Base-by-base conservation (phyloP, 2,113 vertebrate genomes). In the Gallinago media region DNA sequence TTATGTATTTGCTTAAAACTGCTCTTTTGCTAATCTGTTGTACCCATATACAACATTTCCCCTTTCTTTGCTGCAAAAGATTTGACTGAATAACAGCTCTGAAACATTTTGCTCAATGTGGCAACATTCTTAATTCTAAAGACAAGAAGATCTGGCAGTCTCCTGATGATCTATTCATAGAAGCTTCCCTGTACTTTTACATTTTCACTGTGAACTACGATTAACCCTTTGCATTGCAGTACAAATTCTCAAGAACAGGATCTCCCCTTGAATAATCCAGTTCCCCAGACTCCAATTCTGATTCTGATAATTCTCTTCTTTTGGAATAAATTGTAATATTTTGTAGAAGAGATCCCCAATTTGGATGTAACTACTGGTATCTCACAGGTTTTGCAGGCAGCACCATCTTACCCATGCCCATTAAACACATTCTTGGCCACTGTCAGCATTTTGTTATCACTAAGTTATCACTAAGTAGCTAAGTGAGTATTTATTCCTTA, bases 101-200 rank as follows among this genome's bases (percentile, higher is more conserved):
- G 34, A 38, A 31, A 62, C 47, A 38, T 58, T 85, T 80, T 71
- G 26, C 75, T 89, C 42, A 61, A 52, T 62, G n/a, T 83, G 56
- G 40, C 56, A 96, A 67, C n/a, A 79, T 86, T 70, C 77, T 84
- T 63, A 87, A 84, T 89, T 67, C 58, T 80, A 84, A n/a, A 83
- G 10, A 54, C 21, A 49, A 79, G 52, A 44, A 72, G 31, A 6
- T 63, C 76, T 89, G 49, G 23, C 47, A 50, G 12, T 50, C 19
- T 80, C 38, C 47, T 87, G 68, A 68, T 8, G 4, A 76, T n/a
- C 52, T 92, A 68, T 65, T 84, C 38, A 76, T 68, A 50, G 1
- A 2, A 92, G 4, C 10, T 59, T 79, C 50, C 58, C 20, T 38
- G 21, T 62, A n/a, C 9, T 83, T 89, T 49, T 40, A 7, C 15